Conservation (phyloP, 2,888 invertebrate species). For the Melikaiella ostensackeni region DNA sequence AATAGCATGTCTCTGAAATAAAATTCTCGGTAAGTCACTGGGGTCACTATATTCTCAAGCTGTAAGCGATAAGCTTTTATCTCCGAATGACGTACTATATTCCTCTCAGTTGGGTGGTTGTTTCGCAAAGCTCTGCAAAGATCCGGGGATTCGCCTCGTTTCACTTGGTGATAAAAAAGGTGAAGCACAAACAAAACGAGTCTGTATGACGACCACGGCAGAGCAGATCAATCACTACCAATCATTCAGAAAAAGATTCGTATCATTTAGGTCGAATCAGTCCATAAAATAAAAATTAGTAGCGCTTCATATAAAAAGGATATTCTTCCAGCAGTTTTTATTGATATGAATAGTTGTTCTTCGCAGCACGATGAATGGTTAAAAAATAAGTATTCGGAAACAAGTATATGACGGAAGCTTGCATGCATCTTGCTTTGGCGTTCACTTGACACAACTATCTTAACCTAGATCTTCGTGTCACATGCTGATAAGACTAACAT, state of each 20-base stretch:
- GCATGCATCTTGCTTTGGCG: neutral
- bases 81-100: conserved; percentile 38
- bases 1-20: neutral
- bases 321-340: neutral
- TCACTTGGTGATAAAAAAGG: conserved; percentile 24
- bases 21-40: conserved; percentile 31
- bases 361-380: too few species aligned
- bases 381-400: neutral
- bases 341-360: neutral
- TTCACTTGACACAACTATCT: neutral
- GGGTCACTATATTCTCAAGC: conserved; percentile 47
- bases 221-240: conserved; percentile 22
- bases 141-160: conserved; percentile 24
- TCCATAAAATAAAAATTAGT: neutral
- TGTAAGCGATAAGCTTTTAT: conserved; percentile 56
- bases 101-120: conserved; percentile 33
- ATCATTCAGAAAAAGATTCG: conserved; percentile 10
- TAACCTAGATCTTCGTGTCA: conserved; percentile 4
- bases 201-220: neutral
- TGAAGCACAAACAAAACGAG: conserved; percentile 7
- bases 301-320: neutral
- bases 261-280: neutral
- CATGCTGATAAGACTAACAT: neutral
- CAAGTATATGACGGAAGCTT: neutral
- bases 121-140: conserved; percentile 33